phyloP scores from a whole-genome alignment of 1,140 invertebrate genomes.

The Nymphalis io region DNA sequence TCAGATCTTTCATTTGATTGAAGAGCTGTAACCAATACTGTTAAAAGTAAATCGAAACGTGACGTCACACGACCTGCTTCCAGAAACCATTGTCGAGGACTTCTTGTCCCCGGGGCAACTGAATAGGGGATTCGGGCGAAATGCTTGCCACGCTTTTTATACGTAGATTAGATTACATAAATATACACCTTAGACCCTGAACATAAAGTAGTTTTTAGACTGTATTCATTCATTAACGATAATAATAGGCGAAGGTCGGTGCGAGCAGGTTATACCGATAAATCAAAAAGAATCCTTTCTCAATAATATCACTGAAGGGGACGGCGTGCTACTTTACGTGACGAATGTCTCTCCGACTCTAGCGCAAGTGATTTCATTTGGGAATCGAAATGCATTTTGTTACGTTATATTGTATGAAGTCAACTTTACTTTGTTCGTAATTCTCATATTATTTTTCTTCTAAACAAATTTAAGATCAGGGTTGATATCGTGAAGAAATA shows the following conservation, averaged over 20 bases:
- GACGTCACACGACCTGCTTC: slow-evolving; percentile 31
- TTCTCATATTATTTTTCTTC: too few species aligned
- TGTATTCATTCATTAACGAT: background rate
- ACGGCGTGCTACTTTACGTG: slow-evolving; percentile 5
- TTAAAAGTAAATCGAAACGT: slow-evolving; percentile 18
- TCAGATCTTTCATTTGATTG: background rate
- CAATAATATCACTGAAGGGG: slow-evolving; percentile 2
- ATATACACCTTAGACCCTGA: background rate
- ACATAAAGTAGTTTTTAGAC: background rate
- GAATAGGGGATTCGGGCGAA: slow-evolving; percentile 34
- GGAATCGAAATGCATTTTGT: background rate
- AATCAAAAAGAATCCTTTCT: slow-evolving; percentile 20
- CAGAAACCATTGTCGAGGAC: slow-evolving; percentile 31
- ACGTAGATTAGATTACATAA: background rate
- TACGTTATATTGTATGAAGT: too few species aligned
- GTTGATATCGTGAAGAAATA: too few species aligned
- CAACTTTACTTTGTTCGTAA: too few species aligned
- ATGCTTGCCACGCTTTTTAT: background rate
- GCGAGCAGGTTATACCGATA: slow-evolving; percentile 12
- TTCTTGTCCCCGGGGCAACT: slow-evolving; percentile 18
- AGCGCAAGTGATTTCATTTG: background rate
- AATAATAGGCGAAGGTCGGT: slow-evolving; percentile 18
- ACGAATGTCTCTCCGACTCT: background rate
- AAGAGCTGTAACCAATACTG: background rate
- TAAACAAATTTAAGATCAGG: too few species aligned